Evolutionary conservation across 2,888 invertebrate species (phyloP), one percentile per base, ranked within the genome.

Genomic region (Scotopteryx bipunctaria): DNA sequence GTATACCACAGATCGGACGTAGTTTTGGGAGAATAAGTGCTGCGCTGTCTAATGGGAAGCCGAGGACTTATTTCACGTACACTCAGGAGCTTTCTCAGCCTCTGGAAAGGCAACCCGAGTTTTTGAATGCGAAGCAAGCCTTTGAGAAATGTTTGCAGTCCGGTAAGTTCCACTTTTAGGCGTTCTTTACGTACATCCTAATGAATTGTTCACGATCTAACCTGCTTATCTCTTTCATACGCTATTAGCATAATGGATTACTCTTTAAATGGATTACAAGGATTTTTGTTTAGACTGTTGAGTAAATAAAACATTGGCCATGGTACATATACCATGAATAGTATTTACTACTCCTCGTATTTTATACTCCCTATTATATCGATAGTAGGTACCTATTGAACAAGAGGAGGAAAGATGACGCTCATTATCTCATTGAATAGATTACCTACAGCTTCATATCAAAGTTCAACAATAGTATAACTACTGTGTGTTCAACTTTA

Each of bases 81-180:
- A 93, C 94, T 14, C 94, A 94, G 59, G 96, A 97, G 78, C 93
- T 97, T 32, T 93, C 96, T 27, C 96, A 96, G 85, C 96, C 96
- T 8, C 84, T 95, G 63, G 92, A 94, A 19, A 92, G 94, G 59
- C 93, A 93, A 57, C 96, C 97, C 0, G 93, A 93, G 80, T 94
- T 92, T 88, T 90, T 94, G 11, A 89, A 93, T 3, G 93, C 96
- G 0, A 94, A 95, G 49, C 94, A 97, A 70, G 97, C 96, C 1
- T 94, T 97, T 41, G 91, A 93, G 72, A 92, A 92, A 74, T 81
- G 87, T 57, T 91, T 98, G 45, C 93, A 96, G 83, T 97, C 97
- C 60, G 96, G 97, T 97, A 91, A 90, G 88, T 76, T 17, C n/a
- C n/a, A 27, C 0, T 14, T 11, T 13, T n/a, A n/a, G n/a, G n/a